Base-by-base conservation (phyloP, 2,113 vertebrate species). In the Ophiodon elongatus region DNA sequence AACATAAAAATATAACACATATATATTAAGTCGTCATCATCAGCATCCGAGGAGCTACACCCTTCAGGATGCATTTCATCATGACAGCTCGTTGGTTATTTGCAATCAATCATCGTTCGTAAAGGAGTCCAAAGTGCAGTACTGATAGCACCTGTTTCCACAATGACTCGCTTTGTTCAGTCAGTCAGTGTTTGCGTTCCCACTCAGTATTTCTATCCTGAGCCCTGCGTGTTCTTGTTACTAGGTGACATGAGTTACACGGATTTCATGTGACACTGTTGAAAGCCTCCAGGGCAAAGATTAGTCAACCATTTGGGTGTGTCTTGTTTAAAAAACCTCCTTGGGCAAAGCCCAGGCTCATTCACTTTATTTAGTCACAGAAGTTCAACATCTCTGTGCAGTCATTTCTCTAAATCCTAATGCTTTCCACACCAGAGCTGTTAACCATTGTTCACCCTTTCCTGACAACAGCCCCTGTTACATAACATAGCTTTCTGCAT, bases 371-470 rank as follows among this genome's bases (percentile, higher is more conserved):
- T 68, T 59, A 54, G 60, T 65, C 79, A 37, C 19, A 35, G 23
- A 66, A 69, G 59, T 56, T 60, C 9, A 43, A 5, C 39, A 1
- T 31, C 25, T 59, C 21, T 10, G 19, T 63, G 56, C 0, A 1
- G 29, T n/a, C 13, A 57, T 50, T 65, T 70, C 72, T 73, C 76
- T 65, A 10, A 60, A 23, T 37, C 65, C 69, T 45, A 67, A 84
- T 7, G 37, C 75, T 86, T 89, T 89, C 82, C 88, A 84, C 71
- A 13, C 65, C 74, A n/a, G 60, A 64, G 47, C 70, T 84, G 59
- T 78, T 31, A 79, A 78, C 90, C 89, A 93, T 94, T 94, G 93
- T 94, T 90, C 85, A 65, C 39, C 64, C 80, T 85, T 91, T 93
- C 89, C 93, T 90, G 92, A 88, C 79, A 88, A 60, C 88, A 69